Evolutionary conservation across 2,113 vertebrate species (phyloP).

Genomic region (Propithecus coquereli): DNA sequence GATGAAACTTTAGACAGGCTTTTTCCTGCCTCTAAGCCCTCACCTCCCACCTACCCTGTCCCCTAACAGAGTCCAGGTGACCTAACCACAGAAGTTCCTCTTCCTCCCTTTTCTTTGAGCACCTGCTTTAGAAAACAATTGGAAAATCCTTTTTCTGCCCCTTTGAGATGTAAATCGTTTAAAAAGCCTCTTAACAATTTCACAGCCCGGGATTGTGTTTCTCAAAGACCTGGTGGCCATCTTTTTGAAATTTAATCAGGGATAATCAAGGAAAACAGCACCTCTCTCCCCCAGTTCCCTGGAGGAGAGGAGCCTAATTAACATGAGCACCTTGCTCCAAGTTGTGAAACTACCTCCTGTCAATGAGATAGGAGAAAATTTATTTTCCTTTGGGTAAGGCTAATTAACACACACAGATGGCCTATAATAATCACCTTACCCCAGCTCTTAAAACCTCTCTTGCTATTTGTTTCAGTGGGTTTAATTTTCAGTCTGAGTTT

Average conservation of each 20-base stretch:
- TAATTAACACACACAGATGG: not conserved
- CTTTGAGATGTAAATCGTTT: not conserved
- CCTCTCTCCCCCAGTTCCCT: not conserved
- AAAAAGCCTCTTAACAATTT: not conserved
- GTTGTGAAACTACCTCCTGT: not conserved
- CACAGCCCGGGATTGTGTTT: not conserved
- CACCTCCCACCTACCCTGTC: not conserved
- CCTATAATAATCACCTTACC: too few species aligned
- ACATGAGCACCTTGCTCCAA: not conserved
- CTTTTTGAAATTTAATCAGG: not conserved
- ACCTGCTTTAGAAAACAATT: not conserved
- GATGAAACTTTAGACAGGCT: not conserved
- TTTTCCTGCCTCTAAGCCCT: not conserved
- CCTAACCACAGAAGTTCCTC: not conserved
- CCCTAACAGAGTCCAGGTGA: not conserved
- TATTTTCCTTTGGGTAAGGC: not conserved
- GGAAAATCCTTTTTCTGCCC: not conserved
- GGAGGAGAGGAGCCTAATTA: not conserved
- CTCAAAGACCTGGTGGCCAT: not conserved
- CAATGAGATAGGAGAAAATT: not conserved
- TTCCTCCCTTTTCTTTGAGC: not conserved
- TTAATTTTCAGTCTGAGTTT: not conserved
- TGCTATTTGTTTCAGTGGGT: not conserved
- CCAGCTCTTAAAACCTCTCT: not conserved
- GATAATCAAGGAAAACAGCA: not conserved